phyloP scores from a whole-genome alignment of 1,140 invertebrate genomes.

The Atopsyche davidsoni region DNA sequence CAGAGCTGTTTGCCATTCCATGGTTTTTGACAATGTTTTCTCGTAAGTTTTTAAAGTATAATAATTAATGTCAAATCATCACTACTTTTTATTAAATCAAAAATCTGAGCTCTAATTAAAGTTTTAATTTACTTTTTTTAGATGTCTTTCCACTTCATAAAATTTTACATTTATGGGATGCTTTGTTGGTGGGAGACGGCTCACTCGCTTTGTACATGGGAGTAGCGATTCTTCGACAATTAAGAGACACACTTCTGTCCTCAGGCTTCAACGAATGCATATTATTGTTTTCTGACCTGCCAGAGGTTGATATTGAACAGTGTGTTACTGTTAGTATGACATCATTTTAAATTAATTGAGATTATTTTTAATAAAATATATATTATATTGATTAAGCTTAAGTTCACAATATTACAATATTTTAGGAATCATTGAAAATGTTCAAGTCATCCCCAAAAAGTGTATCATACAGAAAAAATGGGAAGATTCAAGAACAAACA shows the following conservation, averaged over 20 bases:
- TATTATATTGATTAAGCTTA: not conserved
- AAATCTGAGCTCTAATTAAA: too few relatives aligned
- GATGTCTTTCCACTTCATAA: slow-evolving; percentile 98
- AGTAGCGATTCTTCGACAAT: slow-evolving; percentile 84
- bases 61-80: too few relatives aligned
- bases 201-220: slow-evolving; percentile 94
- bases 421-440: slow-evolving; percentile 74
- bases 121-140: slow-evolving; percentile 44
- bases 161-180: slow-evolving; percentile 98
- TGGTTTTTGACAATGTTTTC: slow-evolving; percentile 99
- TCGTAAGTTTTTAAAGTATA: slow-evolving; percentile 74
- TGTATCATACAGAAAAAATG: slow-evolving; percentile 77
- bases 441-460: slow-evolving; percentile 82
- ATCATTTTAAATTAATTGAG: not conserved
- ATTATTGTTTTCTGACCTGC: slow-evolving; percentile 92
- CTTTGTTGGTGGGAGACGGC: slow-evolving; percentile 85
- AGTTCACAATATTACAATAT: slow-evolving; percentile 10
- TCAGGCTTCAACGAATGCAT: slow-evolving; percentile 98
- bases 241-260: slow-evolving; percentile 74
- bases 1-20: slow-evolving; percentile 98
- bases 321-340: slow-evolving; percentile 63
- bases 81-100: slow-evolving; percentile 4
- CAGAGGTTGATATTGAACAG: slow-evolving; percentile 93
- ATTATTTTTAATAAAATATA: not conserved
- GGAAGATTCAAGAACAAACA: slow-evolving; percentile 38